phyloP scores from a whole-genome alignment of 1,140 invertebrate species.

The Ceratina australensis region DNA sequence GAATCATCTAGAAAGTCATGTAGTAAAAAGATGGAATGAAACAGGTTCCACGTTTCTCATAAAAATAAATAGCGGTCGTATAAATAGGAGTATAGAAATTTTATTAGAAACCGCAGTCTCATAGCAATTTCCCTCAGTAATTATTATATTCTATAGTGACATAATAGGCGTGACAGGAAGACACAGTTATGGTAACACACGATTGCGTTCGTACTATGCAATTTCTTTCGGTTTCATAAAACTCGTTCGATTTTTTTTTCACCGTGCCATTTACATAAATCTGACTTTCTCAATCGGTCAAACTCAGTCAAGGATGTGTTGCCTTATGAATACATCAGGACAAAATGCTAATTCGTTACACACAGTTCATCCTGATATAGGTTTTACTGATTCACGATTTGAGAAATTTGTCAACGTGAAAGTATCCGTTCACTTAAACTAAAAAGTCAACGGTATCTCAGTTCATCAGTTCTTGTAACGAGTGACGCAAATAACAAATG shows the following conservation, averaged over 20 bases:
- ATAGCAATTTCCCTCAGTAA: conserved; percentile 10
- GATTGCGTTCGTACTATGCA: not conserved
- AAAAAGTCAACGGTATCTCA: no score
- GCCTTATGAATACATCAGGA: not conserved
- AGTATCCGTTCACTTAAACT: no score
- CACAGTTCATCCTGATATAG: no score
- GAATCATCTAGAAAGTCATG: conserved; percentile 1
- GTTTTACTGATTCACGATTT: no score
- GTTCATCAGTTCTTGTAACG: no score
- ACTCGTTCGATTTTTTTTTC: not conserved
- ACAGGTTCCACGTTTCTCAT: not conserved
- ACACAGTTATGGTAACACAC: not conserved
- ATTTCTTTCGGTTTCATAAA: not conserved
- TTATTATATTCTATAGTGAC: not conserved
- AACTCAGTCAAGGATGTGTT: conserved; percentile 70
- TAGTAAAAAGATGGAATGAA: not conserved
- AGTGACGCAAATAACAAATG: no score
- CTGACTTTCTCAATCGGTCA: conserved; percentile 70
- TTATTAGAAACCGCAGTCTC: not conserved
- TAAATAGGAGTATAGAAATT: not conserved
- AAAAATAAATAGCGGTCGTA: not conserved
- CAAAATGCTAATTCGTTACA: no score
- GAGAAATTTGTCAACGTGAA: no score
- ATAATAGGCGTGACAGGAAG: conserved; percentile 8
- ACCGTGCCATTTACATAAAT: not conserved